Base-by-base conservation (phyloP, 2,113 vertebrate species). In the Oenanthe melanoleuca region DNA sequence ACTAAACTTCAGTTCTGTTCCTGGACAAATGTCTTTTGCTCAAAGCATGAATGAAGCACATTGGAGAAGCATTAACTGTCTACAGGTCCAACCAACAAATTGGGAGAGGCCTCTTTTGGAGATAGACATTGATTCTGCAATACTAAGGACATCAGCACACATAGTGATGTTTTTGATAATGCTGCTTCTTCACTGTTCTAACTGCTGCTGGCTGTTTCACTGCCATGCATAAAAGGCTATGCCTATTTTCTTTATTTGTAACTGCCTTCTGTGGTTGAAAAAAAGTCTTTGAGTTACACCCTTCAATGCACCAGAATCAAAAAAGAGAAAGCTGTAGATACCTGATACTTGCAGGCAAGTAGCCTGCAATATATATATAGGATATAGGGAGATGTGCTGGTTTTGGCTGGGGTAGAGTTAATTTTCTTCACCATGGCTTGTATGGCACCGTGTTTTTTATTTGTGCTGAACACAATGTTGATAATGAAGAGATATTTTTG, bases 11-110 rank as follows among this genome's bases (percentile, higher is more conserved):
- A 38, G 4, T 69, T 64, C 21, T 45, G 3, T 72, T 94, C 21
- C 72, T 37, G 34, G 19, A 80, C 59, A 56, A 77, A n/a, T 34
- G 25, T 28, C 33, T 15, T 73, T 56, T 65, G 38, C 52, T 81
- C 34, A 52, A 64, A 80, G 12, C 15, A 55, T 4, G 8, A 67
- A 20, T 0, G 0, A 52, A 63, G 25, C 10, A 5, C 42, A 15
- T 20, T 34, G 44, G 34, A 52, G 18, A 64, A 65, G 2, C 34
- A 59, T 31, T 78, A 69, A 25, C 33, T 71, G 14, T 74, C 49
- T n/a, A 33, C 11, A 59, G 22, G 40, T 65, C 21, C 28, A 80
- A 5, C 5, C 31, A 50, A 44, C 20, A 59, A 53, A 40, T 6
- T 37, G 15, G n/a, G 45, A 75, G n/a, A 21, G 7, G 3, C 31